Base-by-base conservation (phyloP, 2,888 invertebrate genomes). In the Lasioglossum oenotherae region DNA sequence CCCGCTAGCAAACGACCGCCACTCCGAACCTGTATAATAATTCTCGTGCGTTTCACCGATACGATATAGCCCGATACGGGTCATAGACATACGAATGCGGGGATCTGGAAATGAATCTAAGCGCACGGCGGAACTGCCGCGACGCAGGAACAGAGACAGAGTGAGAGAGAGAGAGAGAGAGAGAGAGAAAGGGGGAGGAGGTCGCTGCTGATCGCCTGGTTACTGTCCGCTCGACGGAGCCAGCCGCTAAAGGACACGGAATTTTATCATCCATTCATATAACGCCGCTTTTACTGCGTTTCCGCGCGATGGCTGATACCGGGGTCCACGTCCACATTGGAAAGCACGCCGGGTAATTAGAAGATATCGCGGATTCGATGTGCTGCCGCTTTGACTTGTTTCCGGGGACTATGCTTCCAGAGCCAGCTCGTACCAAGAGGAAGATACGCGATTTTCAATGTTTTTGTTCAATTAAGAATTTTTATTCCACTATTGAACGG, bases 11-110 rank as follows among this genome's bases (percentile, higher is more conserved):
- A 72, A 78, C 78, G 78, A 57, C 41, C 67, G 67, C 46, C 77
- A 69, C 53, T 8, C 64, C 44, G 64, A 64, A 64, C 77, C 73
- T 74, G 71, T 90, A 78, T 84, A 90, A 90, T 89, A 84, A 87
- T 89, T 84, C 87, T 31, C 80, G 49, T 78, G 82, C 85, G 87
- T 87, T 85, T 80, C 81, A 67, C 80, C 86, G 82, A 82, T 86
- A 80, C 82, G 77, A 78, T 78, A 78, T 78, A 67, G 38, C 69
- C 69, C 77, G 77, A 78, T 78, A 78, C 77, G 69, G 77, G 77
- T 71, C 77, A 78, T 27, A 69, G 77, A 38, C 77, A 38, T 80
- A 80, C 80, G 67, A 80, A 80, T 71, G 75, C 80, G 75, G 35
- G 75, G 75, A 80, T 80, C 75, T 69, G 57, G 71, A 71, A 80